A percentile compares a stretch with the other conserved stretches of the same genome.
These are phyloP conservation scores for Hirtodrosophila histrioides DNA, from an alignment of 2,888 invertebrate genomes.

Conservation along the genomic window DNA sequence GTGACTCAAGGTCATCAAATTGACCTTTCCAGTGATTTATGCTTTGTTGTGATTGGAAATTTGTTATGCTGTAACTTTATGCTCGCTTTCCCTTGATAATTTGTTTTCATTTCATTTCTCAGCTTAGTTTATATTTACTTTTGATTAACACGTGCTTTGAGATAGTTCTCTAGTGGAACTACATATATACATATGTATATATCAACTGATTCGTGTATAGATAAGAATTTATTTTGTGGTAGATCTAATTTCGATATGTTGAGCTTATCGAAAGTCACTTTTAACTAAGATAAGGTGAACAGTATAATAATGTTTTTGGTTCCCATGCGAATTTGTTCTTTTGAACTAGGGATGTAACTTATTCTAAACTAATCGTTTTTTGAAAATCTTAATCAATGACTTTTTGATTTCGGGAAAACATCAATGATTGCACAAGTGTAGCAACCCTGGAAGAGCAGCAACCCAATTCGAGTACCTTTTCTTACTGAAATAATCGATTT, in stretches of 20 bases:
- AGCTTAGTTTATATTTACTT: neutral
- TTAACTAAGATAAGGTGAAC: constrained; percentile 32
- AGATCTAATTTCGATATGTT: constrained; percentile 29
- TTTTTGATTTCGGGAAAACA: too few species aligned
- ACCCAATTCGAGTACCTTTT: too few species aligned
- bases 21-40: constrained; percentile 56
- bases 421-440: too few species aligned
- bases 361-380: too few species aligned
- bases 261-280: constrained; percentile 37
- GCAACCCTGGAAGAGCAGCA: too few species aligned
- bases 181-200: neutral
- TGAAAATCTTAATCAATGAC: too few species aligned
- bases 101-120: constrained; percentile 23
- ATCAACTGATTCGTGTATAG: constrained; percentile 6
- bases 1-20: constrained; percentile 46
- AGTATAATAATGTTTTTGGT: neutral
- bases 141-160: constrained; percentile 30
- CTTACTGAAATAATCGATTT: too few species aligned
- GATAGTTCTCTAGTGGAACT: neutral
- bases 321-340: too few species aligned
- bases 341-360: too few species aligned
- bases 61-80: constrained; percentile 6
- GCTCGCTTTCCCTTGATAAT: constrained; percentile 13
- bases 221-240: constrained; percentile 13
- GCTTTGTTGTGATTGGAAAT: constrained; percentile 28